Conservation (phyloP, 23 tunicate species). For the Oikopleura dioica region DNA sequence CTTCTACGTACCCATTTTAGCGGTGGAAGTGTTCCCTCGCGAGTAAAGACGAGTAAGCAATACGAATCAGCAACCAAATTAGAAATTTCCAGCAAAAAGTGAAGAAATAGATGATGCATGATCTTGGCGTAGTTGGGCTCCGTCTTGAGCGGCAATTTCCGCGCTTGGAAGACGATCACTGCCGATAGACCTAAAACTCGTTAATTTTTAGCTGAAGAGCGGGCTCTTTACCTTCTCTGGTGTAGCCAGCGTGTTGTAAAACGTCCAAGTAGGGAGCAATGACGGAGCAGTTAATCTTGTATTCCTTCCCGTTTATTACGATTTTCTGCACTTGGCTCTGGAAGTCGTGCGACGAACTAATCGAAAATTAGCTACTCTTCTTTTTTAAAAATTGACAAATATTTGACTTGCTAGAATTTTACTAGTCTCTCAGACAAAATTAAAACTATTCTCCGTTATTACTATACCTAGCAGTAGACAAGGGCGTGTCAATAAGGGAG, state of each 20-base stretch:
- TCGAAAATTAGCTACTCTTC: no score
- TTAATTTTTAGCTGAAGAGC: no score
- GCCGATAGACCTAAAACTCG: slow-evolving; percentile 2
- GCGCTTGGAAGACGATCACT: slow-evolving; percentile 3
- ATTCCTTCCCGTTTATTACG: background rate
- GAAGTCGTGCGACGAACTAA: background rate
- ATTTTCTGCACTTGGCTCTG: background rate
- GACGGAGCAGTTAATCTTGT: background rate
- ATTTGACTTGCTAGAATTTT: no score
- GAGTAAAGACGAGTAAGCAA: background rate
- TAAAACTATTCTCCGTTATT: no score
- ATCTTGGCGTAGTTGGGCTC: background rate
- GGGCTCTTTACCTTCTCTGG: no score
- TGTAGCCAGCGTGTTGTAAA: slow-evolving; percentile 11
- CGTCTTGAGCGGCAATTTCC: background rate
- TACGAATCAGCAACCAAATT: slow-evolving; percentile 4
- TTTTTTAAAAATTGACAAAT: no score
- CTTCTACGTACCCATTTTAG: slow-evolving; percentile 6
- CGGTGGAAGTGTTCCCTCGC: background rate
- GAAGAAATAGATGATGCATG: slow-evolving; percentile 4
- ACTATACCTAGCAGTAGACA: background rate
- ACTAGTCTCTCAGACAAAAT: no score
- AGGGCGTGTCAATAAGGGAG: slow-evolving; percentile 1
- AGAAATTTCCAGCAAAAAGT: background rate
- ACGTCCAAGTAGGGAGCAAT: slow-evolving; percentile 4